A percentile compares a stretch with the other conserved stretches of the same genome.
phyloP scores from a whole-genome alignment of 2,888 invertebrate species.

The Leucoptera coffeella region DNA sequence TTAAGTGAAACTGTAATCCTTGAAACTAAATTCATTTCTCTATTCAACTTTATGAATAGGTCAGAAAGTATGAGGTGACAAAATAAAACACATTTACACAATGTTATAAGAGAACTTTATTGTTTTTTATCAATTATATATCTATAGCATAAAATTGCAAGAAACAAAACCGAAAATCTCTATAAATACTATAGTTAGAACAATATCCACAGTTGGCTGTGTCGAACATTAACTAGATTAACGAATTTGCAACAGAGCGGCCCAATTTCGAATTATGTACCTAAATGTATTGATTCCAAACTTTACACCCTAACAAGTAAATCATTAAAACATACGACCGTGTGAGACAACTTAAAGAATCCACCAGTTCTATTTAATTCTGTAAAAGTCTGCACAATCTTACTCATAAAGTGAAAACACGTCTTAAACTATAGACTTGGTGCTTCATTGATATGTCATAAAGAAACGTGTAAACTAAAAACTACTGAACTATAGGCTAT shows the following conservation, averaged over 20 bases:
- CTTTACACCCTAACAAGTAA: slow-evolving; percentile 17
- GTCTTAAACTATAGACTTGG: too few species aligned
- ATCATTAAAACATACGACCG: slow-evolving; percentile 6
- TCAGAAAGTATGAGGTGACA: background rate
- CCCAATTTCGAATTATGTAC: background rate
- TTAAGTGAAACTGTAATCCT: background rate
- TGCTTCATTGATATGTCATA: too few species aligned
- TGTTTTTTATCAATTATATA: slow-evolving; percentile 49
- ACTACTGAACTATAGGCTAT: too few species aligned
- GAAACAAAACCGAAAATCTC: slow-evolving; percentile 37
- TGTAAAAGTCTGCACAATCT: too few species aligned
- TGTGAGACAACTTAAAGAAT: background rate
- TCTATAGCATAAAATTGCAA: slow-evolving; percentile 52
- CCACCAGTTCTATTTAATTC: too few species aligned
- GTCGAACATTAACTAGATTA: too few species aligned
- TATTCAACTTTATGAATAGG: background rate
- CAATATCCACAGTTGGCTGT: slow-evolving; percentile 33
- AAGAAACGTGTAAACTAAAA: too few species aligned
- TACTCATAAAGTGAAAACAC: too few species aligned
- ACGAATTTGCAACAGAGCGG: too few species aligned
- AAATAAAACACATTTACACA: slow-evolving; percentile 19
- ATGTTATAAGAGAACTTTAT: slow-evolving; percentile 54
- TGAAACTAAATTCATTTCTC: slow-evolving; percentile 1
- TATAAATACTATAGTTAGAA: slow-evolving; percentile 43
- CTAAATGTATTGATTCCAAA: background rate